Percentiles rank a stretch among this genome's conserved stretches.
Evolutionary conservation across 2,113 vertebrate genomes (phyloP).

Genomic region (Strix aluco): DNA sequence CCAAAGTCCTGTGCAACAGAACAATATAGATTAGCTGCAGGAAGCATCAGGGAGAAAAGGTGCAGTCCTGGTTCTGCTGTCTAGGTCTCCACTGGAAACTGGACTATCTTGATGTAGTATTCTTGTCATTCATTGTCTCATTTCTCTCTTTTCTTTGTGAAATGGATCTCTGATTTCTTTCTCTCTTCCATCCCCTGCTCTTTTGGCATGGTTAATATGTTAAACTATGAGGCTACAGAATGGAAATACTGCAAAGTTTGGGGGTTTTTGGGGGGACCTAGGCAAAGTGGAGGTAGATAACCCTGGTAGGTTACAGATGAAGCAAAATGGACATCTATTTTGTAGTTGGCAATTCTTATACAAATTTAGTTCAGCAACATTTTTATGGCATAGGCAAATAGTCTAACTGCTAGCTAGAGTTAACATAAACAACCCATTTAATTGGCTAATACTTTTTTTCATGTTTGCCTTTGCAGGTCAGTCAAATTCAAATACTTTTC

Average conservation of each 20-base stretch:
- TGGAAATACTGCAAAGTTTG: background rate
- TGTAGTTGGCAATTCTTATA: background rate
- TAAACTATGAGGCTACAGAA: background rate
- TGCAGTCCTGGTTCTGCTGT: background rate
- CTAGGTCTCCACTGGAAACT: background rate
- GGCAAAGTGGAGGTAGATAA: background rate
- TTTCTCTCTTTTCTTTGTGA: background rate
- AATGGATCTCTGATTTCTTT: background rate
- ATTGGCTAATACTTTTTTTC: background rate
- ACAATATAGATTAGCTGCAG: background rate
- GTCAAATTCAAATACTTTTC: background rate
- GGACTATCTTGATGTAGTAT: background rate
- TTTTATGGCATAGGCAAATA: background rate
- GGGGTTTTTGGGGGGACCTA: rapidly evolving
- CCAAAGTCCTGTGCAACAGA: background rate
- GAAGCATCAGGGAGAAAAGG: background rate
- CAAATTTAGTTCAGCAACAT: background rate
- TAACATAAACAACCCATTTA: background rate
- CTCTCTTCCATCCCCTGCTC: background rate
- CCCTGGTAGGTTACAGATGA: background rate
- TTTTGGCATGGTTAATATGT: background rate
- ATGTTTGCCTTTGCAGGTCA: background rate
- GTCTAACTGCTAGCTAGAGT: background rate
- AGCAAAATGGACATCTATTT: background rate
- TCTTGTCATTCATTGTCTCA: rapidly evolving